Evolutionary conservation across 2,797 vertebrate genomes (phyloP).

Genomic region (Alectoris magna): DNA sequence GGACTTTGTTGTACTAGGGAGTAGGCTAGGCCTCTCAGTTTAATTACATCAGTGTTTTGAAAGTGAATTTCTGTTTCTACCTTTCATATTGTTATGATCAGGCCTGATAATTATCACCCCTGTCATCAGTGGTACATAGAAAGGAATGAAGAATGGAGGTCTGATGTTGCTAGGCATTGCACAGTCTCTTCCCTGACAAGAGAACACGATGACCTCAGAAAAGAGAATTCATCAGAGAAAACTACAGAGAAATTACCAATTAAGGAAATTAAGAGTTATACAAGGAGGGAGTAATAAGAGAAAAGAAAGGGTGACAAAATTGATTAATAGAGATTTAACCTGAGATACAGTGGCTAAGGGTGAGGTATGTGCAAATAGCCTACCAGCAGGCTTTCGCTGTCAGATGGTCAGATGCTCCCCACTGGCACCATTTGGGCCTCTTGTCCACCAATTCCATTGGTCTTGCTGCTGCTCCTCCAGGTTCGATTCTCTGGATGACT

Average conservation of each 20-base stretch:
- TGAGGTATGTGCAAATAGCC: background rate
- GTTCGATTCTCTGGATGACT: background rate
- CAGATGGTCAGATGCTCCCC: background rate
- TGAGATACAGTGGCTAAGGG: background rate
- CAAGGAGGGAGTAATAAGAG: background rate
- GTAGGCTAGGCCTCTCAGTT: background rate
- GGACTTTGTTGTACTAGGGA: background rate
- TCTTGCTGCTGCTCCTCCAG: background rate
- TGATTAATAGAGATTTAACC: background rate
- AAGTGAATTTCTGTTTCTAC: background rate
- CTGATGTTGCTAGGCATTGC: background rate
- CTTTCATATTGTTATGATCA: background rate
- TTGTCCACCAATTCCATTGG: accelerated
- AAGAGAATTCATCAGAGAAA: background rate
- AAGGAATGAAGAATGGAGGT: accelerated
- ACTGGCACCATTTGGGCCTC: accelerated
- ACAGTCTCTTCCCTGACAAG: background rate
- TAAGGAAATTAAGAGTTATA: background rate
- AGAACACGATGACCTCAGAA: background rate
- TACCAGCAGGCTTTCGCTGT: accelerated
- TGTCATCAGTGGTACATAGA: background rate
- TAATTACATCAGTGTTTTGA: background rate
- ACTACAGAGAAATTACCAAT: background rate
- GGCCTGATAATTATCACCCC: background rate
- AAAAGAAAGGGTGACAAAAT: background rate